Evolutionary conservation across 2,113 vertebrate genomes (phyloP), one percentile per base, ranked within the genome.

Genomic region (Hylia prasina): DNA sequence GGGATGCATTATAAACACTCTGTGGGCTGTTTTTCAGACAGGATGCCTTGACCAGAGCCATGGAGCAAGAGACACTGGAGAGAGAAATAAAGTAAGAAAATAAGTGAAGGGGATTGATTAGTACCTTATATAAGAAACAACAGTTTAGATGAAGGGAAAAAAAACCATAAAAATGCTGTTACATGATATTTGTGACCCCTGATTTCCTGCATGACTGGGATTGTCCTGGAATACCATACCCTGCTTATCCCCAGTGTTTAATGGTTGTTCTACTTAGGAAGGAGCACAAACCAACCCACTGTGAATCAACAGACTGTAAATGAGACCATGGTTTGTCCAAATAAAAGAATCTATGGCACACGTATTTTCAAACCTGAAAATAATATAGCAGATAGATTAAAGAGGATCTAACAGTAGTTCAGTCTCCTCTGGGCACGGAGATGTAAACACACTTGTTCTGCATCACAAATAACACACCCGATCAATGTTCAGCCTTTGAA

Each of bases 401-500:
- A 90, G 83, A 57, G 71, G 65, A 53, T 53, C 58, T 50, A 30
- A 60, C 27, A 10, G 44, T 7, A 40, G 80, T 87, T 94, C 77
- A 80, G 45, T 54, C 87, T 95, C 88, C 90, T 87, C 71, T 63
- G 50, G 86, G 75, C 93, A 93, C 23, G 6, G 2, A 45, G 68
- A 58, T 92, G 87, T 90, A 93, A 96, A 96, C 87, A 92, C 27
- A 6, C 75, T 95, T 57, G 89, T 75, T 96, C 87, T 96, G 87
- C 89, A 96, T 93, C 95, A 84, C 86, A 94, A 97, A 94, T 89
- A 84, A 93, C 10, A 15, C 54, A 48, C 31, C 71, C 6, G 15
- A 95, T 97, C 94, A 92, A 94, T 93, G 66, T 2, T 70, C 44
- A 93, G 69, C 86, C 90, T 97, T 96, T 96, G 95, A 94, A 95